Evolutionary conservation across 2,797 vertebrate species (phyloP), one percentile per base, ranked within the genome.

Genomic region (Sparidentex hasta): DNA sequence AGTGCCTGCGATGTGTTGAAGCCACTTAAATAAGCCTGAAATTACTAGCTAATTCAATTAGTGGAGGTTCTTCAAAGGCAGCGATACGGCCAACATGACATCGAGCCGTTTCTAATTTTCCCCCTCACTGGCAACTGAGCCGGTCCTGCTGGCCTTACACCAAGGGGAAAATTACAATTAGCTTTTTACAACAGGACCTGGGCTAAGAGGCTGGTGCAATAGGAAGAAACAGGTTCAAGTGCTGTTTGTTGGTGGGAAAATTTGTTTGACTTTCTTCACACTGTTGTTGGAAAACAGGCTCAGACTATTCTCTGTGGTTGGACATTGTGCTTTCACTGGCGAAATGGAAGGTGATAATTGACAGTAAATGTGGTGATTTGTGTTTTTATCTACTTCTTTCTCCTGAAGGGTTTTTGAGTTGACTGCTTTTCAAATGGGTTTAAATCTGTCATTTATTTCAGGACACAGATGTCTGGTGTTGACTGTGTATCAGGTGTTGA

Each of bases 41-140:
- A 93, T 92, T 75, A 89, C 83, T 67, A 59, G 56, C 82, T 89
- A 91, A 92, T 93, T 94, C 88, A 93, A 94, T 93, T 91, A 92
- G 82, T 23, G 1, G 78, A 71, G 68, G 78, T 79, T 74, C 79
- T 90, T 94, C 82, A 90, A 90, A 94, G 87, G 84, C 76, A 82
- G 81, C 33, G 69, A 79, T 80, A 83, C 12, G 20, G 71, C 83
- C 76, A 74, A 89, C 76, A 78, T 87, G 90, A 88, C 87, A 88
- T 87, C 57, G 13, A 80, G 87, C 89, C 85, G 73, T 89, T 90
- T 91, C 86, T 84, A 91, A 91, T 93, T 89, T 90, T 85, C 83
- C 84, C 81, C 85, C 84, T 91, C 85, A 89, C 83, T 85, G 84
- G 88, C 50, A 83, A 56, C 75, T 64, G 82, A 52, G 62, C 51